These are phyloP conservation scores for Phyllotreta striolata DNA, from an alignment of 2,888 invertebrate genomes.

Conservation along the genomic window DNA sequence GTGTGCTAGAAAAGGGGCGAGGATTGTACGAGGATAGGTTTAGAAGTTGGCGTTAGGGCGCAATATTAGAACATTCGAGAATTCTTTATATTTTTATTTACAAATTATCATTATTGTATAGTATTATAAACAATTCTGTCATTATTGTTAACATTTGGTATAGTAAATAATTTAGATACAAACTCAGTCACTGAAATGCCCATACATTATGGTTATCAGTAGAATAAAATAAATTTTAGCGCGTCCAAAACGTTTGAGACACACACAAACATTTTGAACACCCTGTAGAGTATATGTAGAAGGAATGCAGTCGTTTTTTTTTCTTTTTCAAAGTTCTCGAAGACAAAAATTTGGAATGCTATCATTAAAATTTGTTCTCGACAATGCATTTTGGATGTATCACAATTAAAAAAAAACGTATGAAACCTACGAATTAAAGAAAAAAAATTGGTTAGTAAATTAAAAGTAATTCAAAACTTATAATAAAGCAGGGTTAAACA, in stretches of 20 bases:
- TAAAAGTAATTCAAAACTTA: constrained; percentile 46
- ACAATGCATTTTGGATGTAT: constrained; percentile 19
- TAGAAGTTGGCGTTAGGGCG: too few species aligned
- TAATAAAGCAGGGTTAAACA: constrained; percentile 44
- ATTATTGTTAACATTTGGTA: constrained; percentile 57
- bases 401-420: constrained; percentile 36
- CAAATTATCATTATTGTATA: constrained; percentile 48
- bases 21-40: too few species aligned
- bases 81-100: constrained; percentile 41
- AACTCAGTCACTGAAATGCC: constrained; percentile 54
- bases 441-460: constrained; percentile 47
- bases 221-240: constrained; percentile 30
- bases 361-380: constrained; percentile 20
- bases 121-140: constrained; percentile 54
- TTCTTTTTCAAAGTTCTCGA: constrained; percentile 40
- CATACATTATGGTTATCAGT: constrained; percentile 40
- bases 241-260: constrained; percentile 22
- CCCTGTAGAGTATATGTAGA: constrained; percentile 23
- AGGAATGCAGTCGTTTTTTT: constrained; percentile 51
- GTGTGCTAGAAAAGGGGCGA: too few species aligned
- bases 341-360: constrained; percentile 51
- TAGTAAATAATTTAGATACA: constrained; percentile 55
- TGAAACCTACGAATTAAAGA: constrained; percentile 37
- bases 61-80: too few species aligned
- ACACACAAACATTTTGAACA: constrained; percentile 20